A percentile compares a stretch with the other conserved stretches of the same genome.
Conservation (phyloP, 53 echinoderm and acorn worm species). For the Holothuria scabra region DNA sequence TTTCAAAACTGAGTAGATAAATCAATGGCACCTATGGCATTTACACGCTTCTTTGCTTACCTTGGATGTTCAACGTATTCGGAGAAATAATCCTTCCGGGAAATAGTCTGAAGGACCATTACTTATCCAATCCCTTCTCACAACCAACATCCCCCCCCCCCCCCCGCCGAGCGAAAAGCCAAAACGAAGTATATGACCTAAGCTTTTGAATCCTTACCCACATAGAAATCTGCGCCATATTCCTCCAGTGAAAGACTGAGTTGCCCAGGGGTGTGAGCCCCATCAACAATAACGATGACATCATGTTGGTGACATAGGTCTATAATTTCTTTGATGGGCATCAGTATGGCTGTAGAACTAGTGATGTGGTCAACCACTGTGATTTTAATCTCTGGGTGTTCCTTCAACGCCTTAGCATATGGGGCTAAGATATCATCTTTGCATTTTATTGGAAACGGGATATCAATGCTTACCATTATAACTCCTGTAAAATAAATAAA, state of each 20-base stretch:
- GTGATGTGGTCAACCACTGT: slow-evolving; percentile 30
- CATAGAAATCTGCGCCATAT: slow-evolving; percentile 45
- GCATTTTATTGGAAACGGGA: slow-evolving; percentile 35
- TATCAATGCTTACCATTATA: slow-evolving; percentile 3
- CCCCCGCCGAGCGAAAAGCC: too few species aligned
- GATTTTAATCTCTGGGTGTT: slow-evolving; percentile 34
- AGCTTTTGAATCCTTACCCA: slow-evolving; percentile 7
- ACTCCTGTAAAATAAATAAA: slow-evolving; percentile 13
- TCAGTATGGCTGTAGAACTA: slow-evolving; percentile 15
- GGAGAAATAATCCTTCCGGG: too few species aligned
- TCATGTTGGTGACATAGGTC: slow-evolving; percentile 40
- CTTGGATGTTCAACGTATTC: too few species aligned
- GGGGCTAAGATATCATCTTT: slow-evolving; percentile 19
- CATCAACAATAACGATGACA: slow-evolving; percentile 21
- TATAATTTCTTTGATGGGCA: slow-evolving; percentile 29
- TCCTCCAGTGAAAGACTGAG: slow-evolving; percentile 10
- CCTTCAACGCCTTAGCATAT: slow-evolving; percentile 7
- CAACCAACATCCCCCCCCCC: too few species aligned
- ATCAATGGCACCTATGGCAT: too few species aligned
- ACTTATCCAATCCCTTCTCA: too few species aligned
- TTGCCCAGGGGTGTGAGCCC: slow-evolving; percentile 44
- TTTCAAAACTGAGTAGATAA: too few species aligned
- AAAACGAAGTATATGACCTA: too few species aligned
- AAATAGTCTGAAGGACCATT: too few species aligned
- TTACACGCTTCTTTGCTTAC: too few species aligned